These are phyloP conservation scores for Tricholaema leucomelas DNA, from an alignment of 2,113 vertebrate species.

Conservation along the genomic window DNA sequence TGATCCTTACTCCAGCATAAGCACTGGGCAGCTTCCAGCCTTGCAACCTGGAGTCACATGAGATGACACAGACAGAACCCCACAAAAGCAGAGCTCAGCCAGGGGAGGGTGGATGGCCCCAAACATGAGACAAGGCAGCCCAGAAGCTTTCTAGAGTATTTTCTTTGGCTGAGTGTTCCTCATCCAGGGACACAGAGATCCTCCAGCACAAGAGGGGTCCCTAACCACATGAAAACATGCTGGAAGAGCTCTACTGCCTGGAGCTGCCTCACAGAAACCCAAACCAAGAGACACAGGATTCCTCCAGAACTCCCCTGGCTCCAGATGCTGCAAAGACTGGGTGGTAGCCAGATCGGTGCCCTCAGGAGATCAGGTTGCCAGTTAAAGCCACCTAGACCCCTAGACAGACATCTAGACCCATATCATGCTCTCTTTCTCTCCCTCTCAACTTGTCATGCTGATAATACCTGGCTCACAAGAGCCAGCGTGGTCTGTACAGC, in stretches of 20 bases:
- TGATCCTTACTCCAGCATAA: neutral
- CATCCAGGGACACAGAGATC: fast-evolving
- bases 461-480: fast-evolving
- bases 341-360: fast-evolving
- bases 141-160: neutral
- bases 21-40: neutral
- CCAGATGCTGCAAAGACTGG: neutral
- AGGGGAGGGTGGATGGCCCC: neutral
- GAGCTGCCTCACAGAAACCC: neutral
- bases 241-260: neutral
- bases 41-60: fast-evolving
- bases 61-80: neutral
- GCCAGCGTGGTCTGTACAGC: neutral
- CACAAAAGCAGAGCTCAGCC: neutral
- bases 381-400: neutral
- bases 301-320: neutral
- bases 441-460: neutral
- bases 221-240: too few species aligned
- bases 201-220: neutral
- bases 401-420: neutral
- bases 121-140: neutral
- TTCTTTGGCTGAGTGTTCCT: neutral
- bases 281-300: neutral
- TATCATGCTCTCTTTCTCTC: neutral
- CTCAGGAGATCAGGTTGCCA: neutral